phyloP scores from a whole-genome alignment of 35 echinoderm and acorn worm genomes.

The Lytechinus variegatus region DNA sequence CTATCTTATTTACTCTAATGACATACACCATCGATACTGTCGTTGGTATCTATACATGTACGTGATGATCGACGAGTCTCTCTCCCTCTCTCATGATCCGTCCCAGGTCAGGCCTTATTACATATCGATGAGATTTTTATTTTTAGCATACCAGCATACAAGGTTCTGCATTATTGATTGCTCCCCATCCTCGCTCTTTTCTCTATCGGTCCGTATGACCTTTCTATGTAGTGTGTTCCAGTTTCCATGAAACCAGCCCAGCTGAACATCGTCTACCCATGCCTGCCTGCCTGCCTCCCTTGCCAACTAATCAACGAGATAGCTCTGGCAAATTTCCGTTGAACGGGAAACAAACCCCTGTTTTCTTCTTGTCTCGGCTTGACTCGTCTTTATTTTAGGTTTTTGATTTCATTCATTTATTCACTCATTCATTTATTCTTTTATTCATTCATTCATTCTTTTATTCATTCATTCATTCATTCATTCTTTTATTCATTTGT shows the following conservation, averaged over 20 bases:
- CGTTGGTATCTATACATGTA: not conserved
- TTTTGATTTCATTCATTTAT: not conserved
- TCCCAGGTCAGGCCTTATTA: constrained; percentile 17
- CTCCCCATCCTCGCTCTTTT: not conserved
- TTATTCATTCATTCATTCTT: too few relatives aligned
- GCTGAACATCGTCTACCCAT: too few relatives aligned
- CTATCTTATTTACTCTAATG: not conserved
- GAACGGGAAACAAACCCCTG: not conserved
- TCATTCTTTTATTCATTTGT: too few relatives aligned
- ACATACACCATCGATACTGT: not conserved
- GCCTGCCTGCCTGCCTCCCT: not conserved
- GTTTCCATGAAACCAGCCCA: not conserved
- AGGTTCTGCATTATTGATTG: constrained; percentile 18
- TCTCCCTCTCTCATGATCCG: not conserved
- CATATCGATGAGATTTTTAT: constrained; percentile 20
- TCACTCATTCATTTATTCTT: too few relatives aligned
- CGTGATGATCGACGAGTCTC: not conserved
- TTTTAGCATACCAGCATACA: constrained; percentile 1
- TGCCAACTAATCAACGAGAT: not conserved
- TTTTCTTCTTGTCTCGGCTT: not conserved
- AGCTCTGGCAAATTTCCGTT: not conserved
- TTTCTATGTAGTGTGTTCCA: not conserved
- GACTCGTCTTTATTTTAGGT: not conserved
- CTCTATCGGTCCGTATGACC: not conserved
- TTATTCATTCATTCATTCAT: too few relatives aligned